These are phyloP conservation scores for Chionoecetes opilio DNA, from an alignment of 1,140 invertebrate genomes.

Conservation along the genomic window DNA sequence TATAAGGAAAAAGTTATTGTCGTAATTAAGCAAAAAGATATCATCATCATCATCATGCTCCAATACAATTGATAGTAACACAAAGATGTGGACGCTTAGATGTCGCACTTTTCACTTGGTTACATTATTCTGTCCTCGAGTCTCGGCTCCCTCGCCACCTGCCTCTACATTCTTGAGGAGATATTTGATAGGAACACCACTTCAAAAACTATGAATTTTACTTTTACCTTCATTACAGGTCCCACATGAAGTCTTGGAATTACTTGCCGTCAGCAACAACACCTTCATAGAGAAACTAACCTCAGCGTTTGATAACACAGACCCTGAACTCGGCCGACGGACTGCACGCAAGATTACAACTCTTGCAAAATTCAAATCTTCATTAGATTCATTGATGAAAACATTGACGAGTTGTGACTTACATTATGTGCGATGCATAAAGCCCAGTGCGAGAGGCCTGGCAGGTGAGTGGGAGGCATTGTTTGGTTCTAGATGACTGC, in stretches of 20 bases:
- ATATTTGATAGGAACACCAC: too few relatives aligned
- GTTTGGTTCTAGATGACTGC: background rate
- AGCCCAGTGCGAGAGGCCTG: slow-evolving; percentile 67
- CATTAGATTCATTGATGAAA: slow-evolving; percentile 76
- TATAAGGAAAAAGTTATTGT: too few relatives aligned
- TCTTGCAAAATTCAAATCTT: slow-evolving; percentile 80
- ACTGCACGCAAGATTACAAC: slow-evolving; percentile 79
- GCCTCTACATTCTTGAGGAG: too few relatives aligned
- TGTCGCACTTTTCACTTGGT: too few relatives aligned
- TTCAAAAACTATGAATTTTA: too few relatives aligned
- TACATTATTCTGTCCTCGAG: too few relatives aligned
- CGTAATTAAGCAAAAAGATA: too few relatives aligned
- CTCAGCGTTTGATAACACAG: background rate
- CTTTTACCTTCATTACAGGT: slow-evolving; percentile 42
- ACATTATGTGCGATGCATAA: slow-evolving; percentile 80
- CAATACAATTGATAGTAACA: too few relatives aligned
- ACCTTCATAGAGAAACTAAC: slow-evolving; percentile 53
- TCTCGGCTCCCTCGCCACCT: too few relatives aligned
- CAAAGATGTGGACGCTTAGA: too few relatives aligned
- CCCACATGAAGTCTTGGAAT: slow-evolving; percentile 54
- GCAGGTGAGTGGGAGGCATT: slow-evolving; percentile 60
- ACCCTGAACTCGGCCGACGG: slow-evolving; percentile 57
- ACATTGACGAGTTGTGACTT: slow-evolving; percentile 76
- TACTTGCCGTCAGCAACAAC: slow-evolving; percentile 51
- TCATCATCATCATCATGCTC: too few relatives aligned